Evolutionary conservation across 35 echinoderm and acorn worm genomes (phyloP), one percentile per base, ranked within the genome.

Genomic region (Ophiothrix spiculata): DNA sequence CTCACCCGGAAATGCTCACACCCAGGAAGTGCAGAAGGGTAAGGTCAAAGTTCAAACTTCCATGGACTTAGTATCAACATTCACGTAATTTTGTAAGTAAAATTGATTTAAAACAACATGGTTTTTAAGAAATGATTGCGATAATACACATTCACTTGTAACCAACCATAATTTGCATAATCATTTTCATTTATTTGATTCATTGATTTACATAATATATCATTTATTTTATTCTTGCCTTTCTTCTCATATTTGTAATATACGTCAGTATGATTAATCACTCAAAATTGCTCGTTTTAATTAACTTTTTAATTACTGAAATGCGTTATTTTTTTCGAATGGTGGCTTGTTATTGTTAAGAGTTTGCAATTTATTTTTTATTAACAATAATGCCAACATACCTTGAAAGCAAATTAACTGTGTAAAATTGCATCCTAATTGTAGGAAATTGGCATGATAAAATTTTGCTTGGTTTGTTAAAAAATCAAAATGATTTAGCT

Each of bases 1-100:
- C 74, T 29, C 79, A 78, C 35, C 88, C 88, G 0, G 64, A 90
- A 56, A 41, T 90, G 36, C 82, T 90, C 78, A 35, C 88, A 39
- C 80, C 88, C 33, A 82, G 88, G 54, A 63, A 64, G 33, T 90
- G 60, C 35, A 84, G 80, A 23, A 90, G 82, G 88, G 88, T 90
- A 90, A 84, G 33, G 60, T 69, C 60, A 69, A 69, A 25, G 60
- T 69, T 69, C 45, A 69, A 12, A 69, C 60, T 69, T n/a, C 25
- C 60, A 69, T 15, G 3, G 4, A 25, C 29, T 69, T 69, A 4
- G 42, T 69, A 25, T 12, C 29, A 10, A 15, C 29, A 69, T 28
- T 69, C 17, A 69, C 25, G 6, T 28, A 69, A 25, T 12, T 69
- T 69, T 4, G 2, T 15, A 6, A 15, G 17, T 69, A 69, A 4